A percentile compares a stretch with the other conserved stretches of the same genome.
Conservation (phyloP, 1,140 invertebrate genomes). For the Pogonognathellus flavescens region DNA sequence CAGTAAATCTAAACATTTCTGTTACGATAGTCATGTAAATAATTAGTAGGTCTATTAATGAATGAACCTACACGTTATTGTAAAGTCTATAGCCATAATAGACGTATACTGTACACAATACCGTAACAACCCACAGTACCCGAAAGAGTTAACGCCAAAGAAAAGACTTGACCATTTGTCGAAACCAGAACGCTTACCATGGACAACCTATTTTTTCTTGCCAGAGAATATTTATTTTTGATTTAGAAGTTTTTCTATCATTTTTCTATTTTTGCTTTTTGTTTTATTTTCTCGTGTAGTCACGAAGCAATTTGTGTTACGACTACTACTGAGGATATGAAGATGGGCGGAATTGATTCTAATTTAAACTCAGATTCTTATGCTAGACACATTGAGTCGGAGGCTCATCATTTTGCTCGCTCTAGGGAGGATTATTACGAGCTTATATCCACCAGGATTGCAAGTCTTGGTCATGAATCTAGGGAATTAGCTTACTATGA, state of each 20-base stretch:
- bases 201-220: slow-evolving; percentile 41
- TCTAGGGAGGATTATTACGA: slow-evolving; percentile 32
- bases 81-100: background rate
- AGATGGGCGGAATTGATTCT: background rate
- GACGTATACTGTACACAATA: background rate
- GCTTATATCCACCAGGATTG: slow-evolving; percentile 27
- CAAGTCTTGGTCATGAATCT: background rate
- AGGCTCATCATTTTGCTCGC: slow-evolving; percentile 11
- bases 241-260: slow-evolving; percentile 4
- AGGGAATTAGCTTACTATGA: slow-evolving; percentile 6
- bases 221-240: slow-evolving; percentile 19
- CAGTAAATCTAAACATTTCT: background rate
- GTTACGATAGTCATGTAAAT: background rate
- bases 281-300: slow-evolving; percentile 40
- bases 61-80: background rate
- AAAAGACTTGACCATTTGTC: slow-evolving; percentile 48
- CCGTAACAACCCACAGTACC: slow-evolving; percentile 20
- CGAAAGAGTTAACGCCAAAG: slow-evolving; percentile 26
- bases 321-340: background rate
- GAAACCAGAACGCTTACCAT: slow-evolving; percentile 51
- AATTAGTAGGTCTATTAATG: background rate
- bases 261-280: slow-evolving; percentile 38
- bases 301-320: slow-evolving; percentile 38
- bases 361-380: background rate
- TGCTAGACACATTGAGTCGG: slow-evolving; percentile 9